Evolutionary conservation across 2,797 vertebrate genomes (phyloP).

Genomic region (Benthosema pterotum): DNA sequence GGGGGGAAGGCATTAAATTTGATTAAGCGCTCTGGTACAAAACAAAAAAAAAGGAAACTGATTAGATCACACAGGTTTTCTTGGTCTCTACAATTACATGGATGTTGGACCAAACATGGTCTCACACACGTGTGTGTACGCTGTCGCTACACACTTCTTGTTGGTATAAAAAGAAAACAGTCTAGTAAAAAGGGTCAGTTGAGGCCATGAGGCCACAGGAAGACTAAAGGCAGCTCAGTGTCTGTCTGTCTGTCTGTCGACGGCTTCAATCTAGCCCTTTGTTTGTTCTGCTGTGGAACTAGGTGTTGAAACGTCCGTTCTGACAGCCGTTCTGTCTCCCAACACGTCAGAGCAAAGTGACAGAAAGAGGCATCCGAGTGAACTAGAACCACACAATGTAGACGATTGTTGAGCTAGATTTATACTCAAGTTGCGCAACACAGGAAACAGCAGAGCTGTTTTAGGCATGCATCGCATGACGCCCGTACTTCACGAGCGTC

Average conservation of each 20-base stretch:
- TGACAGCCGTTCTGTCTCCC: not conserved
- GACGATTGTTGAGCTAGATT: not conserved
- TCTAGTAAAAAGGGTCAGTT: constrained; percentile 33
- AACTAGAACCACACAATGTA: constrained; percentile 19
- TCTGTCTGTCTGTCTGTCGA: constrained; percentile 12
- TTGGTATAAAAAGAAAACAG: constrained; percentile 24
- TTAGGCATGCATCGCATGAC: too few relatives aligned
- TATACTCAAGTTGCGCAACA: too few relatives aligned
- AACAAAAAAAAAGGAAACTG: constrained; percentile 20
- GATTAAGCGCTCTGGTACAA: constrained; percentile 11
- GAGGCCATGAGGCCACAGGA: constrained; percentile 26
- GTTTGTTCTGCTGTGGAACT: not conserved
- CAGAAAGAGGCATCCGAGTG: constrained; percentile 6
- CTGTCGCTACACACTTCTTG: too few relatives aligned
- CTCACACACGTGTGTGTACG: too few relatives aligned
- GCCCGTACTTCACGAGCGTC: too few relatives aligned
- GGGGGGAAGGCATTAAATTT: too few relatives aligned
- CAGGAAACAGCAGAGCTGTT: too few relatives aligned
- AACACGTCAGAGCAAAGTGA: constrained; percentile 8
- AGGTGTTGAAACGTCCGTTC: not conserved
- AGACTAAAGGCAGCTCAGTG: constrained; percentile 38
- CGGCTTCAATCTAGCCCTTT: not conserved
- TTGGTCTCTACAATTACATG: constrained; percentile 36
- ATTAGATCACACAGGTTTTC: constrained; percentile 22
- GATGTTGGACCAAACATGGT: constrained; percentile 15